Evolutionary conservation across 1,140 invertebrate species (phyloP).

Genomic region (Brachionus plicatilis): DNA sequence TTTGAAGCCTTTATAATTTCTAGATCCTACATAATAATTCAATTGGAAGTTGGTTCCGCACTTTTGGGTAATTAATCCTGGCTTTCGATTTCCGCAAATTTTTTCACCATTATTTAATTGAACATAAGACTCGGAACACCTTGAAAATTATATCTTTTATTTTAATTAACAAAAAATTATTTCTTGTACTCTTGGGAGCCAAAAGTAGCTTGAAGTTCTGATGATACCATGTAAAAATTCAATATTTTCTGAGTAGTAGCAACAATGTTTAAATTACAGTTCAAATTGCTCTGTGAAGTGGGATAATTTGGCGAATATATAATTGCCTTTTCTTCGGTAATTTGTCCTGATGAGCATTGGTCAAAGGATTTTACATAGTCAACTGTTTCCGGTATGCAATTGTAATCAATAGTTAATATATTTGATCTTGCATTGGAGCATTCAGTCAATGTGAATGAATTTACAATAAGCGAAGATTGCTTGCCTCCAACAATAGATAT

Average conservation of each 20-base stretch:
- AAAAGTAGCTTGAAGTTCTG: background rate
- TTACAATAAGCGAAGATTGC: background rate
- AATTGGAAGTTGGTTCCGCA: constrained; percentile 14
- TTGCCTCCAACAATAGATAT: background rate
- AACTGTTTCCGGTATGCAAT: constrained; percentile 22
- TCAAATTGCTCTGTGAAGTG: background rate
- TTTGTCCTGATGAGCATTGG: background rate
- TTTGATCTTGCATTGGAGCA: background rate
- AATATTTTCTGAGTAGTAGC: background rate
- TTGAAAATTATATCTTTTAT: background rate
- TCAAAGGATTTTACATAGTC: constrained; percentile 7
- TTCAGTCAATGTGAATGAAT: background rate
- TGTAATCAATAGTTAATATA: constrained; percentile 17
- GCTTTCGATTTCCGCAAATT: constrained; percentile 10
- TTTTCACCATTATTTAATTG: constrained; percentile 7
- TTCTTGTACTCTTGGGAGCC: background rate
- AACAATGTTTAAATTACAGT: background rate
- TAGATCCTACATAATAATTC: constrained; percentile 6
- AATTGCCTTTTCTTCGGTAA: background rate
- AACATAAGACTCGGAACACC: constrained; percentile 30
- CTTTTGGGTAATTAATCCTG: background rate
- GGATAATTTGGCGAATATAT: constrained; percentile 27
- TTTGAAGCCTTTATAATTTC: constrained; percentile 31
- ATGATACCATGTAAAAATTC: constrained; percentile 21
- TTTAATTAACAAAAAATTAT: background rate